phyloP scores from a whole-genome alignment of 2,888 invertebrate genomes.

The Harpalus rubripes region DNA sequence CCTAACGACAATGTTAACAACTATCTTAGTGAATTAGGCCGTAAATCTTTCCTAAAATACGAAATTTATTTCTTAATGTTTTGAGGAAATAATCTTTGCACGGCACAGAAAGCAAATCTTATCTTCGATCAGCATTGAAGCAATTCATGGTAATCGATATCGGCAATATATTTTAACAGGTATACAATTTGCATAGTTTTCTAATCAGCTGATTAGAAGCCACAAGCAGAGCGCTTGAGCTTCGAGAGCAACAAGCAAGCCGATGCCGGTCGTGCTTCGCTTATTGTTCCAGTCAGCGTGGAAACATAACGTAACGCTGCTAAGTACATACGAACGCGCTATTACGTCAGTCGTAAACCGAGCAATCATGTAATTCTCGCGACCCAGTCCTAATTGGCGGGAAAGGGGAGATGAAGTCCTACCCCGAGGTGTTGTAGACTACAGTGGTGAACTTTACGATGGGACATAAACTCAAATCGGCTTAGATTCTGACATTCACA shows the following conservation, averaged over 20 bases:
- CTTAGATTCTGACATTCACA: constrained; percentile 15
- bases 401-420: constrained; percentile 26
- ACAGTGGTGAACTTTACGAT: constrained; percentile 16
- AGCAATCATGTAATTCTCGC: constrained; percentile 52
- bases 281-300: constrained; percentile 34
- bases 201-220: constrained; percentile 44
- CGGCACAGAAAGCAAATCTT: constrained; percentile 7
- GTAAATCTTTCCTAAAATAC: no score
- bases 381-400: constrained; percentile 38
- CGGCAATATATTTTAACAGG: constrained; percentile 38
- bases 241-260: constrained; percentile 17
- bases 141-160: constrained; percentile 33
- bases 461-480: constrained; percentile 23
- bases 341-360: constrained; percentile 55
- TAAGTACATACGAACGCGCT: constrained; percentile 50
- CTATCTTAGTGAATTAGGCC: no score
- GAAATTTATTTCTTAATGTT: no score
- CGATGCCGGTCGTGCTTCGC: constrained; percentile 20
- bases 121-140: constrained; percentile 17
- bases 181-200: constrained; percentile 49
- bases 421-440: constrained; percentile 13
- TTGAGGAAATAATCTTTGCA: neutral
- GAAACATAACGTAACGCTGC: constrained; percentile 34
- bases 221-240: constrained; percentile 14
- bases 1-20: no score